Base-by-base conservation (phyloP, 2,888 invertebrate species). In the Osedax frankpressi region DNA sequence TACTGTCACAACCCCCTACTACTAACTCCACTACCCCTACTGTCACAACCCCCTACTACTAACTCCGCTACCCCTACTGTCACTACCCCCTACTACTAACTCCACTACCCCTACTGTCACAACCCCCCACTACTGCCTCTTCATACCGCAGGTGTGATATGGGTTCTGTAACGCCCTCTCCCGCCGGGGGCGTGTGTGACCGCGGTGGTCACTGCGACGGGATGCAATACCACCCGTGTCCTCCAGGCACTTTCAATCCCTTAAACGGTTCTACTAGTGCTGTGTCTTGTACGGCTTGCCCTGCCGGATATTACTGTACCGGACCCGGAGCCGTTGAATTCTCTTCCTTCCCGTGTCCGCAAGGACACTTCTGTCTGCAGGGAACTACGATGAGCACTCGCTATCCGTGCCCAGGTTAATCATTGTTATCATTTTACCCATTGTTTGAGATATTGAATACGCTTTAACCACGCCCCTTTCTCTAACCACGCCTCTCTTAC, bases 181-280 rank as follows among this genome's bases (percentile, higher is more conserved):
- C 83, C 0, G 68, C 77, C 24, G 76, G 73, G 28, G 79, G 78
- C 26, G 74, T 77, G 3, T 83, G 83, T 76, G 76, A 78, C 25
- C 72, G 77, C 28, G 83, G 83, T 3, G 80, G 81, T 1, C 82
- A 78, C 77, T 83, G 83, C 76, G 82, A 83, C 75, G 83, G 82
- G 1, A 78, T 79, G 71, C 69, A 73, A 14, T 80, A 79, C 75
- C 71, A 75, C 30, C 78, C 80, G 0, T 83, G 83, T 76, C 78
- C 78, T 1, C 75, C 81, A 1, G 83, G 83, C 3, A 81, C 79
- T 1, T 83, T 80, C 76, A 82, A 82, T 73, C 77, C 78, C 0
- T 74, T 76, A 28, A 82, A 81, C 71, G 81, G 79, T 25, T 81
- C 82, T 0, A 67, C 74, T 19, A 76, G 74, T 59, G 74, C 73